phyloP scores from a whole-genome alignment of 2,113 vertebrate species.

The Clarias macrocephalus region DNA sequence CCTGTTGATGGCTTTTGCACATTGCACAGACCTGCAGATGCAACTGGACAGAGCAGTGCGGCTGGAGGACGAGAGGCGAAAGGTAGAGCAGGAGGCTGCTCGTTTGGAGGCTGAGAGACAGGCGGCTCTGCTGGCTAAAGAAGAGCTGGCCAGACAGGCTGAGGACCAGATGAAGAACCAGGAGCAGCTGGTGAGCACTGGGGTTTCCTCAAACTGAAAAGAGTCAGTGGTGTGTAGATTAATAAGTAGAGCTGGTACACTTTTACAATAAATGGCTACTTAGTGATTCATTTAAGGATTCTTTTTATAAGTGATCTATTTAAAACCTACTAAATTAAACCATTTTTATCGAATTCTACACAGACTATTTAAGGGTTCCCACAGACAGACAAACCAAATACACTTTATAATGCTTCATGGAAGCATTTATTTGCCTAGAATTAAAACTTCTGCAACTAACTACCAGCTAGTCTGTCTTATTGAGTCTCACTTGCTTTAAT shows the following conservation, averaged over 20 bases:
- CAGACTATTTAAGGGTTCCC: too few species aligned
- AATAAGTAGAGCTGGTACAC: neutral
- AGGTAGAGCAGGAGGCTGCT: constrained; percentile 85
- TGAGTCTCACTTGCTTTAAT: neutral
- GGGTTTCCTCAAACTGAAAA: neutral
- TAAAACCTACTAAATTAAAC: neutral
- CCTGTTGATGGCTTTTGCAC: constrained; percentile 35
- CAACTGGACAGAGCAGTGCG: constrained; percentile 86
- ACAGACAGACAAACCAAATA: neutral
- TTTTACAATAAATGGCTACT: neutral
- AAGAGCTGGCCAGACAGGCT: constrained; percentile 88
- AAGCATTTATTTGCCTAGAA: neutral
- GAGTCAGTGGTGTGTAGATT: neutral
- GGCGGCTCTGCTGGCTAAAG: constrained; percentile 90
- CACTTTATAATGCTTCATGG: neutral
- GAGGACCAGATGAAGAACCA: constrained; percentile 91
- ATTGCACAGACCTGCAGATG: constrained; percentile 83
- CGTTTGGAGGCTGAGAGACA: constrained; percentile 90
- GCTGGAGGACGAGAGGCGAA: constrained; percentile 88
- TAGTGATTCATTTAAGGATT: neutral
- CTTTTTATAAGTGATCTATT: neutral
- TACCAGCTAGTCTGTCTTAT: neutral
- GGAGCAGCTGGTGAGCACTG: constrained; percentile 88
- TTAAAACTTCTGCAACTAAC: neutral
- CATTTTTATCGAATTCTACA: neutral